phyloP scores from a whole-genome alignment of 2,797 vertebrate species.

The Vultur gryphus region DNA sequence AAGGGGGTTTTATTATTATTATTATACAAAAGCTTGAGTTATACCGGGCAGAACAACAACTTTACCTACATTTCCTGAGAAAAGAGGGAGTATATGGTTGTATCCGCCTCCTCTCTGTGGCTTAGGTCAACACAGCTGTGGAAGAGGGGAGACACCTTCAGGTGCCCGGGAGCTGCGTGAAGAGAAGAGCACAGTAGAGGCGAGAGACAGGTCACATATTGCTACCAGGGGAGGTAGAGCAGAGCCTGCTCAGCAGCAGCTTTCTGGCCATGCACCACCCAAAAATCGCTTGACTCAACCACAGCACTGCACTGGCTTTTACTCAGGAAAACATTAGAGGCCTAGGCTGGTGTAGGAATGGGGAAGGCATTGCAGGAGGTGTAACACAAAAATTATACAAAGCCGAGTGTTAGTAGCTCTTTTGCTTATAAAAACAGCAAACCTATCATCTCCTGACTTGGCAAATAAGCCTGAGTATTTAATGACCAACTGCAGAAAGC shows the following conservation, averaged over 20 bases:
- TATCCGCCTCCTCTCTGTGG: too few relatives aligned
- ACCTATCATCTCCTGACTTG: neutral
- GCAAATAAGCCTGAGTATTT: neutral
- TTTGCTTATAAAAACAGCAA: neutral
- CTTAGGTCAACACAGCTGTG: neutral
- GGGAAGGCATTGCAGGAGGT: fast-evolving
- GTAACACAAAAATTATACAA: neutral
- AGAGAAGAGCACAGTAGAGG: neutral
- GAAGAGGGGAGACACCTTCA: neutral
- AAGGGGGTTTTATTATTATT: neutral
- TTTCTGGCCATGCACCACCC: neutral
- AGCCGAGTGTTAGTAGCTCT: neutral
- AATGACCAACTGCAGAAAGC: neutral
- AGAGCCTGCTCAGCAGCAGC: neutral
- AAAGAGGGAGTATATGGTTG: neutral
- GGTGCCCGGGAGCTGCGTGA: neutral
- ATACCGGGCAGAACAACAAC: neutral
- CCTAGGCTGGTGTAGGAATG: too few relatives aligned
- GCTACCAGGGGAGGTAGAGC: fast-evolving
- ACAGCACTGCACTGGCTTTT: neutral
- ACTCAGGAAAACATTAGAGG: neutral
- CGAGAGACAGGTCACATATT: neutral
- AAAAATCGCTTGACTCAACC: neutral
- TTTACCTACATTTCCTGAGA: neutral
- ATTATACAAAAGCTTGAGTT: neutral